phyloP scores from a whole-genome alignment of 2,888 invertebrate genomes.

The Zhengitettix transpicula region DNA sequence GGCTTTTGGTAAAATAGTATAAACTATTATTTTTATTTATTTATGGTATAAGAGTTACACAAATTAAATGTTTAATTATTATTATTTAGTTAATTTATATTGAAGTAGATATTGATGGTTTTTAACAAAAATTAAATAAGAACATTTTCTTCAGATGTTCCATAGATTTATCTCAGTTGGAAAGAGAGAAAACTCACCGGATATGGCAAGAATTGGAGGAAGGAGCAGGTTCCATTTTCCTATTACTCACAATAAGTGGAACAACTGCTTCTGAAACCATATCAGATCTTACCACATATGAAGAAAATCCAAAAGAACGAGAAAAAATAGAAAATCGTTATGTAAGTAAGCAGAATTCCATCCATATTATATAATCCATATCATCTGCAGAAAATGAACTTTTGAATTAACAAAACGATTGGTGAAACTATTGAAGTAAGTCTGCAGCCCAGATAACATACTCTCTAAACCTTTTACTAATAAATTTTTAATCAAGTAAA shows the following conservation, averaged over 20 bases:
- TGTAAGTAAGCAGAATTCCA: slow-evolving; percentile 33
- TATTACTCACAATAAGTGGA: slow-evolving; percentile 87
- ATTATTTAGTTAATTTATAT: too few relatives aligned
- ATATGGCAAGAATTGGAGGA: slow-evolving; percentile 83
- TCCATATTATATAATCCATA: not conserved
- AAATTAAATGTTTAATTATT: too few relatives aligned
- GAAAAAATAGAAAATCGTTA: slow-evolving; percentile 46
- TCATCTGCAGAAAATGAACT: not conserved
- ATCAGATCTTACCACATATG: slow-evolving; percentile 73
- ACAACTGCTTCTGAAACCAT: slow-evolving; percentile 86
- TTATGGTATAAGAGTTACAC: too few relatives aligned
- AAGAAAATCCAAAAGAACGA: slow-evolving; percentile 58
- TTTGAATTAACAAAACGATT: too few relatives aligned
- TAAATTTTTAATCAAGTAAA: too few relatives aligned
- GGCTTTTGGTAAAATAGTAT: too few relatives aligned
- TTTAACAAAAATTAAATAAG: not conserved
- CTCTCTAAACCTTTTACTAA: too few relatives aligned
- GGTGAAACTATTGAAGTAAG: not conserved
- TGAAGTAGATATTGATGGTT: not conserved
- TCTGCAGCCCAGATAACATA: not conserved
- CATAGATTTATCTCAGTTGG: slow-evolving; percentile 68
- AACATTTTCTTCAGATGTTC: slow-evolving; percentile 42
- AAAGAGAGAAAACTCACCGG: slow-evolving; percentile 80
- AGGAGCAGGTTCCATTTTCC: slow-evolving; percentile 60
- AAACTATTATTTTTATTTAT: too few relatives aligned